phyloP scores from a whole-genome alignment of 92 coral and sea anemone genomes.

The Porites divaricata region DNA sequence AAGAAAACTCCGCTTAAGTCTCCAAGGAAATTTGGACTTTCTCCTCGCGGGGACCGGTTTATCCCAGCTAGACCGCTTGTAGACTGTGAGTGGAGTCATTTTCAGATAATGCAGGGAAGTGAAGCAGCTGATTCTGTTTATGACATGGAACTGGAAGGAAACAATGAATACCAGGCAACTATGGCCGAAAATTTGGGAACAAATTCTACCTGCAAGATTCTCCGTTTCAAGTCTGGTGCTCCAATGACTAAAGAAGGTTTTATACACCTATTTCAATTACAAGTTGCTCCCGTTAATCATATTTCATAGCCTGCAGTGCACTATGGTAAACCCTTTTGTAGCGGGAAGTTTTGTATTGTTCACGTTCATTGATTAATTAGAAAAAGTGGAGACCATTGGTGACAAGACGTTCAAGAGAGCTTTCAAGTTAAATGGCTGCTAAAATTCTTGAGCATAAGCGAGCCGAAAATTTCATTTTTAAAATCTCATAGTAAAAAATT shows the following conservation, averaged over 20 bases:
- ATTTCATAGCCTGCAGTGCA: too few species aligned
- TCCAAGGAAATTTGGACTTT: conserved; percentile 61
- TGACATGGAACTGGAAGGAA: conserved; percentile 59
- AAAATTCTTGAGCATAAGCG: too few species aligned
- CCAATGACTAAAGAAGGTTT: conserved; percentile 90
- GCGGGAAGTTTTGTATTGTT: too few species aligned
- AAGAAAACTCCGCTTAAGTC: conserved; percentile 78
- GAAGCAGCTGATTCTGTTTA: conserved; percentile 47
- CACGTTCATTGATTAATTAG: too few species aligned
- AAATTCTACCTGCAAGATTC: conserved; percentile 63
- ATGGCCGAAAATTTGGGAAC: conserved; percentile 33
- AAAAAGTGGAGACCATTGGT: too few species aligned
- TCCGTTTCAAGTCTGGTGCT: conserved; percentile 91
- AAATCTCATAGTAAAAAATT: too few species aligned
- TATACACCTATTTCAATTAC: background rate
- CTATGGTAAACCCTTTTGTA: too few species aligned
- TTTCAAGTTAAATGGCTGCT: too few species aligned
- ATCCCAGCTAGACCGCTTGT: conserved; percentile 81
- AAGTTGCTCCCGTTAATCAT: too few species aligned
- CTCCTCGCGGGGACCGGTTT: conserved; percentile 87
- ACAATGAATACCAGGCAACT: conserved; percentile 27
- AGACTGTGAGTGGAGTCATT: conserved; percentile 93
- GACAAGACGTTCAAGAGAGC: too few species aligned
- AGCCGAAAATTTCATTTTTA: too few species aligned
- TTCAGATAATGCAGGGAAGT: conserved; percentile 75